phyloP scores from a whole-genome alignment of 2,888 invertebrate species.

The Hemaris fuciformis region DNA sequence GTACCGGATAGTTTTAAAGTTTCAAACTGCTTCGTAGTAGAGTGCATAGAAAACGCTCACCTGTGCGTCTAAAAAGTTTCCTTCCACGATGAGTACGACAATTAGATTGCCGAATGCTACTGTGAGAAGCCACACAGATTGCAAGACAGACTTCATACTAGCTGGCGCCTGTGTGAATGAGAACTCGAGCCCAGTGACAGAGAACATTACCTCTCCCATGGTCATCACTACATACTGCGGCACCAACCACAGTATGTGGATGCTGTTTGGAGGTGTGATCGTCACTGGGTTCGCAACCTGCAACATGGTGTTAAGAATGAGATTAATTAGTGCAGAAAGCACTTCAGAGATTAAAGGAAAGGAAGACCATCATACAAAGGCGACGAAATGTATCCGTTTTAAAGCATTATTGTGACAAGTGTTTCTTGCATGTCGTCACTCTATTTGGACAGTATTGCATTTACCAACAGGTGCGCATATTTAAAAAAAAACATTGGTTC shows the following conservation, averaged over 20 bases:
- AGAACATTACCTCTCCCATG: constrained; percentile 96
- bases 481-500: no score
- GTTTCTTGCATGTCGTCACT: no score
- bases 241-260: constrained; percentile 92
- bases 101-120: constrained; percentile 96
- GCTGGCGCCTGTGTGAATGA: constrained; percentile 96
- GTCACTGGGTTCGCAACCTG: constrained; percentile 58
- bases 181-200: constrained; percentile 97
- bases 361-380: no score
- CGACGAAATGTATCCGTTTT: no score
- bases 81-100: constrained; percentile 93
- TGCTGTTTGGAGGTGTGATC: constrained; percentile 85
- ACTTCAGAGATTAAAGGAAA: no score
- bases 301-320: constrained; percentile 15
- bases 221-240: constrained; percentile 97
- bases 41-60: no score
- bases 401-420: no score
- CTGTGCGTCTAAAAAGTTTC: constrained; percentile 87
- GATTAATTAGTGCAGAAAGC: constrained; percentile 2
- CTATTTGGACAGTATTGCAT: no score
- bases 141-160: constrained; percentile 96
- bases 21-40: no score
- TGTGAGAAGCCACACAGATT: constrained; percentile 95
- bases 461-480: no score
- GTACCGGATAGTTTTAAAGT: neutral